Evolutionary conservation across 1,140 invertebrate species (phyloP).

Genomic region (Ceratoteleas bidentatus): DNA sequence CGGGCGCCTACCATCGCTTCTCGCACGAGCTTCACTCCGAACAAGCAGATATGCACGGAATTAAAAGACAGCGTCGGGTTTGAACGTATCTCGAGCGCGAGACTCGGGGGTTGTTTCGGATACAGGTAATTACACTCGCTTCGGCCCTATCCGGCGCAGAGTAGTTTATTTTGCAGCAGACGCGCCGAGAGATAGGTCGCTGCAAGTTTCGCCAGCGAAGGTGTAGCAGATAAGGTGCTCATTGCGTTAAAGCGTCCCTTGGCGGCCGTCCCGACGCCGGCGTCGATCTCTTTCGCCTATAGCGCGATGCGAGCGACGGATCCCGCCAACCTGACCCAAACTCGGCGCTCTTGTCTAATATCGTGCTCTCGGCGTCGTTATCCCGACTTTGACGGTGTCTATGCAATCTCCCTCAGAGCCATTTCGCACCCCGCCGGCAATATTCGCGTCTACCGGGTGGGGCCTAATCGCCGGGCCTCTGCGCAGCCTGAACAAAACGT

Average conservation of each 20-base stretch:
- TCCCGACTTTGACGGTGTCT: slow-evolving; percentile 66
- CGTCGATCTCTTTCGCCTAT: slow-evolving; percentile 43
- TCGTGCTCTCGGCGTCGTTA: slow-evolving; percentile 71
- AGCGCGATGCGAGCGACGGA: slow-evolving; percentile 36
- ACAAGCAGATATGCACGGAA: slow-evolving; percentile 24
- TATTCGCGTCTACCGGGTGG: slow-evolving; percentile 52
- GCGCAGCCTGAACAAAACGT: slow-evolving; percentile 30
- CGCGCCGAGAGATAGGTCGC: slow-evolving; percentile 72
- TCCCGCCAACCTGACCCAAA: slow-evolving; percentile 65
- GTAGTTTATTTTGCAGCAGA: slow-evolving; percentile 68
- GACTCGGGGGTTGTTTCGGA: slow-evolving; percentile 36
- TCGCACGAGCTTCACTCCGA: not conserved
- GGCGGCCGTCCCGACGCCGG: slow-evolving; percentile 70
- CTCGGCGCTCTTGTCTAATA: slow-evolving; percentile 71
- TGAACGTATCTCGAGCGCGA: slow-evolving; percentile 31
- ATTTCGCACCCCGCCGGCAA: slow-evolving; percentile 59
- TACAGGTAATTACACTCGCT: slow-evolving; percentile 72
- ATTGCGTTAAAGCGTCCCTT: slow-evolving; percentile 79
- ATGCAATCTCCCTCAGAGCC: slow-evolving; percentile 56
- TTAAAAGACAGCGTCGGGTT: slow-evolving; percentile 45
- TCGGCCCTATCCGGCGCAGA: slow-evolving; percentile 57
- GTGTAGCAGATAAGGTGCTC: slow-evolving; percentile 80
- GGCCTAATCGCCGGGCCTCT: slow-evolving; percentile 36
- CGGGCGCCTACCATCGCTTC: not conserved
- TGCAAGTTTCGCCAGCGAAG: slow-evolving; percentile 70